Conservation (phyloP, 2,113 vertebrate genomes). For the Melanerpes formicivorus region DNA sequence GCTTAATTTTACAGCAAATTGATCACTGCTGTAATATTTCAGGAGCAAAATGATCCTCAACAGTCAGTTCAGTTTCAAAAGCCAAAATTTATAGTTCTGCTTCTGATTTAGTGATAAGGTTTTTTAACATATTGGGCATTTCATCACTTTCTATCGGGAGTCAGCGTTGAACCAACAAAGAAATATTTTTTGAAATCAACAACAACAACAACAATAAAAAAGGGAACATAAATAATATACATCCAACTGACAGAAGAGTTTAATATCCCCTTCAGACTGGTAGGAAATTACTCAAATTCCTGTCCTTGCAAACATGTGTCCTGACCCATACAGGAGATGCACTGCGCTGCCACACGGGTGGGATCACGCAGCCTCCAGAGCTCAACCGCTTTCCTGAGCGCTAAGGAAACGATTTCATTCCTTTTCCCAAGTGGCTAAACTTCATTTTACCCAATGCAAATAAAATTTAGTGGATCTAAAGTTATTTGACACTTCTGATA, state of each 20-base stretch:
- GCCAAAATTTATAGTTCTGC: constrained; percentile 78
- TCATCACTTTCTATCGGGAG: constrained; percentile 77
- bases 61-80: constrained; percentile 82
- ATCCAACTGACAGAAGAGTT: constrained; percentile 73
- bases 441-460: constrained; percentile 59
- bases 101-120: constrained; percentile 81
- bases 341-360: not conserved
- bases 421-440: constrained; percentile 11
- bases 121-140: constrained; percentile 81
- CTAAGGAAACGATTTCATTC: not conserved
- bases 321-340: constrained; percentile 9
- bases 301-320: constrained; percentile 63
- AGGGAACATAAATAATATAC: constrained; percentile 70
- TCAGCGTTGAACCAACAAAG: constrained; percentile 77
- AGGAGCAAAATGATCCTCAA: constrained; percentile 81
- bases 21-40: constrained; percentile 84
- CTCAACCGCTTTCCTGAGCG: not conserved
- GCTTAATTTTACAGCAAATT: constrained; percentile 82
- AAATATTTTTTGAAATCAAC: constrained; percentile 71
- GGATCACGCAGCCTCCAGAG: not conserved
- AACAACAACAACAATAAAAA: constrained; percentile 73
- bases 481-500: constrained; percentile 72
- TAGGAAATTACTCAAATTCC: constrained; percentile 67
- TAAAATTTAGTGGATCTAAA: constrained; percentile 66
- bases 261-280: constrained; percentile 72